Percentiles rank a stretch among this genome's conserved stretches.
phyloP scores from a whole-genome alignment of 2,797 vertebrate genomes.

The Valencia hispanica region DNA sequence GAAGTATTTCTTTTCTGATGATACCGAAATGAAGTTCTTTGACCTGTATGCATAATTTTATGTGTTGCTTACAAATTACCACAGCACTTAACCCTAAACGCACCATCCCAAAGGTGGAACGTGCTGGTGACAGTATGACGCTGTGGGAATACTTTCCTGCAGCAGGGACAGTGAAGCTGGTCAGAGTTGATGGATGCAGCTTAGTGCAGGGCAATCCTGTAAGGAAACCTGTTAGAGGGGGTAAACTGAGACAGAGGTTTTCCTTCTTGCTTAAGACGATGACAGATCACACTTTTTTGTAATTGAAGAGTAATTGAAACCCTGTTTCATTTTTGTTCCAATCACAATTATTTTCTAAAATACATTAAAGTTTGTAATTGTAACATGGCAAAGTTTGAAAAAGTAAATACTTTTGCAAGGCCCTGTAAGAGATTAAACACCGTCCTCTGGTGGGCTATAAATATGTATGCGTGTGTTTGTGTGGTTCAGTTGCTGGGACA shows the following conservation, averaged over 20 bases:
- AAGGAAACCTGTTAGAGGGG: not conserved
- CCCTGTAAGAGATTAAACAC: constrained; percentile 30
- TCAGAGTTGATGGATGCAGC: too few relatives aligned
- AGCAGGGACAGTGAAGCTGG: not conserved
- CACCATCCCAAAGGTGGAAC: not conserved
- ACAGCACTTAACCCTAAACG: not conserved
- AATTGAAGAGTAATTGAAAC: not conserved
- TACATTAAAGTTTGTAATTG: not conserved
- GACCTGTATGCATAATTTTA: not conserved
- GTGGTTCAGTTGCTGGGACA: constrained; percentile 39
- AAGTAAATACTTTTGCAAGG: not conserved
- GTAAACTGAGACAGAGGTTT: not conserved
- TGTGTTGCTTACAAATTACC: not conserved
- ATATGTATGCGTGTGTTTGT: constrained; percentile 18
- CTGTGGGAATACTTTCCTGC: not conserved
- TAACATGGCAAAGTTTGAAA: not conserved
- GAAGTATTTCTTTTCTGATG: too few relatives aligned
- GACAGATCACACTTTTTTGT: not conserved
- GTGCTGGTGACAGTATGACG: not conserved
- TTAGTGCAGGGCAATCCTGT: not conserved
- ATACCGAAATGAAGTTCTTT: too few relatives aligned
- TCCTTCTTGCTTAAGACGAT: not conserved
- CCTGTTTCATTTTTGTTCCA: not conserved
- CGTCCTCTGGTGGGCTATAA: constrained; percentile 45
- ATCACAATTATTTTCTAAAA: not conserved